phyloP scores from a whole-genome alignment of 2,888 invertebrate genomes.

The Melikaiella ostensackeni region DNA sequence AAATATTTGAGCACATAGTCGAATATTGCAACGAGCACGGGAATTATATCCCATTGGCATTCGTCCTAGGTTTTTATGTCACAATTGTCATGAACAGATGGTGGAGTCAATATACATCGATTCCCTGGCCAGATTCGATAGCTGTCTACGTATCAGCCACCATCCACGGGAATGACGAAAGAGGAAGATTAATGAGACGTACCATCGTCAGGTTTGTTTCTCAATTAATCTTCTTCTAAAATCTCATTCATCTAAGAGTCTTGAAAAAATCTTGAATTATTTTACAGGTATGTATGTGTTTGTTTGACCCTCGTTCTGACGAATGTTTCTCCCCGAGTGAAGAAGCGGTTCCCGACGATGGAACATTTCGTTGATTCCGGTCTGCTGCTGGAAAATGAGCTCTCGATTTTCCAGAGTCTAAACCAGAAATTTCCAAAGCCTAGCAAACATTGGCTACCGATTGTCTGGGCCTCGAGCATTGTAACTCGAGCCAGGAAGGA shows the following conservation, averaged over 20 bases:
- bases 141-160: slow-evolving; percentile 81
- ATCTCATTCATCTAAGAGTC: neutral
- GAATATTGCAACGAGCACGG: slow-evolving; percentile 92
- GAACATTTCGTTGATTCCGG: slow-evolving; percentile 92
- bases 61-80: slow-evolving; percentile 96
- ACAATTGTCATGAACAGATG: slow-evolving; percentile 95
- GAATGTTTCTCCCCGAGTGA: slow-evolving; percentile 92
- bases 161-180: slow-evolving; percentile 80
- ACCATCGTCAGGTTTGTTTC: slow-evolving; percentile 78
- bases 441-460: slow-evolving; percentile 93
- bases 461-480: slow-evolving; percentile 94
- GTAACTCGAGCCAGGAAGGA: slow-evolving; percentile 93
- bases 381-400: slow-evolving; percentile 89
- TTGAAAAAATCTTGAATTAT: neutral
- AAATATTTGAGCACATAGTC: slow-evolving; percentile 89
- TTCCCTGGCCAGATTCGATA: slow-evolving; percentile 82
- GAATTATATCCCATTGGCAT: slow-evolving; percentile 93
- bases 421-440: slow-evolving; percentile 90
- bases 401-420: slow-evolving; percentile 86
- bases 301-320: slow-evolving; percentile 92
- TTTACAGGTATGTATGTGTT: slow-evolving; percentile 81
- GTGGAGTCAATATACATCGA: slow-evolving; percentile 82
- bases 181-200: slow-evolving; percentile 79
- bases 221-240: neutral
- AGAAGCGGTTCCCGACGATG: slow-evolving; percentile 91